phyloP scores from a whole-genome alignment of 2,888 invertebrate species.

The Chrysina gloriosa region DNA sequence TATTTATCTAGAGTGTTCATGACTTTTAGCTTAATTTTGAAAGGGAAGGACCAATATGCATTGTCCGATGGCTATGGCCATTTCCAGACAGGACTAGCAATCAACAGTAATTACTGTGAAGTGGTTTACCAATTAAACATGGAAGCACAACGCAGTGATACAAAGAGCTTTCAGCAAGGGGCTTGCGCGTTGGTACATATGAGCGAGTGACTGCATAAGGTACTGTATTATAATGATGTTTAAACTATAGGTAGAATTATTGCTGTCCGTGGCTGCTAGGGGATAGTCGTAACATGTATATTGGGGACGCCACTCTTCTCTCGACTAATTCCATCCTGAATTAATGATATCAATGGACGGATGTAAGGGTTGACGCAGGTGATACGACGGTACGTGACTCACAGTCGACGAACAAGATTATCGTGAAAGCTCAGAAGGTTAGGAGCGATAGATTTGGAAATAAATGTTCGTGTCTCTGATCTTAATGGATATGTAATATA shows the following conservation, averaged over 20 bases:
- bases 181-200: not conserved
- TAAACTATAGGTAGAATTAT: constrained; percentile 49
- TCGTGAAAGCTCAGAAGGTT: not conserved
- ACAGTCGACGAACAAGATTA: constrained; percentile 31
- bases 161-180: constrained; percentile 14
- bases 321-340: constrained; percentile 41
- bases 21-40: not conserved
- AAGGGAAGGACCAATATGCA: not conserved
- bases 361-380: constrained; percentile 46
- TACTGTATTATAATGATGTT: constrained; percentile 47
- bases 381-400: constrained; percentile 43
- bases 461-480: no score
- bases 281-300: constrained; percentile 45
- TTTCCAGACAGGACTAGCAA: constrained; percentile 42
- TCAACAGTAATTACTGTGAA: constrained; percentile 51
- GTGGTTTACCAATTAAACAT: constrained; percentile 53
- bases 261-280: not conserved
- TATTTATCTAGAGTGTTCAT: no score
- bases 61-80: constrained; percentile 5
- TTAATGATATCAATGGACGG: constrained; percentile 47
- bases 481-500: no score
- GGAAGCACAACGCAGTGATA: not conserved
- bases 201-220: constrained; percentile 21
- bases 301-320: constrained; percentile 30
- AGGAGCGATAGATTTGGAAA: no score